A percentile compares a stretch with the other conserved stretches of the same genome.
Conservation (phyloP, 2,888 invertebrate species). For the Anorthoa munda region DNA sequence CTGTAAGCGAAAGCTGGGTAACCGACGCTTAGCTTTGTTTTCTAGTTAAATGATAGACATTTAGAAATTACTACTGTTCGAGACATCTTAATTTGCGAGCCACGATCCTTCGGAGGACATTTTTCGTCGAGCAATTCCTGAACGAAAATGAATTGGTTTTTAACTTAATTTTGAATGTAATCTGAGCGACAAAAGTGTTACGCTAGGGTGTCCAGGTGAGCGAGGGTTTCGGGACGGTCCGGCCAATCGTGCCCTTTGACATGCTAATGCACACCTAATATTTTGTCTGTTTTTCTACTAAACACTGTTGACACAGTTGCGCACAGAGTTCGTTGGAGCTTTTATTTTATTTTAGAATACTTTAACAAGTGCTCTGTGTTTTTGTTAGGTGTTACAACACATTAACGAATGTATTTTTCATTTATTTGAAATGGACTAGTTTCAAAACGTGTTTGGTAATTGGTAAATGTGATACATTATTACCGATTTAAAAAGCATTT, state of each 20-base stretch:
- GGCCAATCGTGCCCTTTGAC: conserved; percentile 79
- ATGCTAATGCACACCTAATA: conserved; percentile 81
- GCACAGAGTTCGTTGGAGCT: conserved; percentile 24
- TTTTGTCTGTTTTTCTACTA: conserved; percentile 72
- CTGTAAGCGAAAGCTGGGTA: conserved; percentile 88
- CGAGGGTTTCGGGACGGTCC: conserved; percentile 69
- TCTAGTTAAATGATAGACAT: conserved; percentile 86
- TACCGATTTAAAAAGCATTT: too few relatives aligned
- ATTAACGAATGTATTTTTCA: too few relatives aligned
- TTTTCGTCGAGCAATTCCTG: conserved; percentile 40
- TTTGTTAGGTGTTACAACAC: background rate
- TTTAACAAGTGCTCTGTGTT: conserved; percentile 7
- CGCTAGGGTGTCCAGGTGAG: conserved; percentile 70
- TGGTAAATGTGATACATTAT: background rate
- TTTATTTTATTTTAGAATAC: conserved; percentile 17
- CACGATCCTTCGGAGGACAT: conserved; percentile 67
- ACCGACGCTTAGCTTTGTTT: conserved; percentile 89
- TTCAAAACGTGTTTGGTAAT: background rate
- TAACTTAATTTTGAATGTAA: conserved; percentile 67
- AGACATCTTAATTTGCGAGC: conserved; percentile 70
- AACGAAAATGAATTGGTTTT: conserved; percentile 47
- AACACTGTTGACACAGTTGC: conserved; percentile 68
- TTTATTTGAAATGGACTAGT: background rate
- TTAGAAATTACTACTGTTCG: conserved; percentile 82
- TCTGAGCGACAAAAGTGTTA: conserved; percentile 73